Evolutionary conservation across 2,113 vertebrate genomes (phyloP).

Genomic region (Boleophthalmus pectinirostris): DNA sequence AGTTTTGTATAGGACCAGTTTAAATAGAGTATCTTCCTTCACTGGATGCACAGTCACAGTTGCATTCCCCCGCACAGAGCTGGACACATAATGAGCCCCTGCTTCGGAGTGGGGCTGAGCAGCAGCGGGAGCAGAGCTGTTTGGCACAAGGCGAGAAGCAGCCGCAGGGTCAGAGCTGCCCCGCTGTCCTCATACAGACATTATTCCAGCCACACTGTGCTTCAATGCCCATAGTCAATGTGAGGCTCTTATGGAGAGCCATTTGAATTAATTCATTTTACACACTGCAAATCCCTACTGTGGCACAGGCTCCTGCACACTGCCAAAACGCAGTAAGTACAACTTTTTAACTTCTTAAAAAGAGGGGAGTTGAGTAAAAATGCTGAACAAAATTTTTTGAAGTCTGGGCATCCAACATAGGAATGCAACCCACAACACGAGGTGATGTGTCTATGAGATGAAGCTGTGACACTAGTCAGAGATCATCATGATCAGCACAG

Average conservation of each 20-base stretch:
- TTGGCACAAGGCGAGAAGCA: constrained; percentile 51
- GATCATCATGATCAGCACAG: constrained; percentile 30
- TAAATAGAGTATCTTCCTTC: neutral
- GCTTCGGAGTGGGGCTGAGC: constrained; percentile 19
- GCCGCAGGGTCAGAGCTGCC: constrained; percentile 32
- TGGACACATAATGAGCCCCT: constrained; percentile 26
- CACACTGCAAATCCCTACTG: constrained; percentile 28
- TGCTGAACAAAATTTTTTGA: neutral
- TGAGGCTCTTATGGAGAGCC: constrained; percentile 34
- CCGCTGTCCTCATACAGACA: constrained; percentile 36
- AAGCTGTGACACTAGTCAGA: constrained; percentile 25
- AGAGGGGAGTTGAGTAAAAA: neutral
- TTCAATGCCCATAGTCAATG: constrained; percentile 41
- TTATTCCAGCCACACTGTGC: constrained; percentile 39
- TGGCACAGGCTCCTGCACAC: constrained; percentile 10
- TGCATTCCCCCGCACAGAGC: constrained; percentile 12
- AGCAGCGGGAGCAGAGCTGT: constrained; percentile 35
- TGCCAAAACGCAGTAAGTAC: constrained; percentile 21
- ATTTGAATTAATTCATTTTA: constrained; percentile 39
- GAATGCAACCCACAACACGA: neutral
- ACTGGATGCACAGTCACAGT: neutral
- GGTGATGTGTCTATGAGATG: constrained; percentile 17
- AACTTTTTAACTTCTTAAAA: constrained; percentile 25
- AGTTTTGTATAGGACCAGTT: neutral
- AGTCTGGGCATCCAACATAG: neutral